Base-by-base conservation (phyloP, 2,888 invertebrate genomes). In the Napeogenes inachia region DNA sequence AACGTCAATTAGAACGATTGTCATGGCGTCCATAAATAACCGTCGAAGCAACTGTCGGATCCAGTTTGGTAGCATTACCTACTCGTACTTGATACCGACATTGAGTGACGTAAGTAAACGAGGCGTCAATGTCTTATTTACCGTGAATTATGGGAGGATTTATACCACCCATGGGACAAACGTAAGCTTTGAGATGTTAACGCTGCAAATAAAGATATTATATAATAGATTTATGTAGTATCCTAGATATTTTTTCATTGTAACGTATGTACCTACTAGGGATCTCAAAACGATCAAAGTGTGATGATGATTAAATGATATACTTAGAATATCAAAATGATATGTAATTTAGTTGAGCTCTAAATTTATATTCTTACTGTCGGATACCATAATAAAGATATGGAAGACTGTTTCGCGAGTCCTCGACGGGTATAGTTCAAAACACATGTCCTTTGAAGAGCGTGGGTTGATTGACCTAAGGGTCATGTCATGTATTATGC, bases 1-100 rank as follows among this genome's bases (percentile, higher is more conserved):
- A 77, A 83, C 82, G 86, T 86, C 87, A 87, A 85, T 87, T 87
- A 85, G 79, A 80, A 68, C 79, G 80, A 85, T 86, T 87, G 87
- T 87, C 85, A 74, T 77, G 76, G 72, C 73, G 73, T 76, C 80
- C 80, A 77, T 83, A 84, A 85, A 86, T 83, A 85, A 82, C 75
- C 73, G 71, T 77, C 73, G 76, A 75, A 74, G 75, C 75, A 73
- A 69, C 61, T 58, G 74, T 73, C 70, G 73, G 72, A 75, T 76
- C 76, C 75, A 73, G 78, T 77, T 71, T 64, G 64, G 63, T 62
- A 58, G 63, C 68, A 72, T 71, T 75, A 73, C 74, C 75, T 77
- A 73, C 73, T 70, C 69, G 70, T 71, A 73, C 71, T 68, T 68
- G 59, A 62, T 13, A 45, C 57, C 60, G 67, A 63, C 65, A 61